Evolutionary conservation across 2,797 vertebrate species (phyloP).

Genomic region (Picus viridis): DNA sequence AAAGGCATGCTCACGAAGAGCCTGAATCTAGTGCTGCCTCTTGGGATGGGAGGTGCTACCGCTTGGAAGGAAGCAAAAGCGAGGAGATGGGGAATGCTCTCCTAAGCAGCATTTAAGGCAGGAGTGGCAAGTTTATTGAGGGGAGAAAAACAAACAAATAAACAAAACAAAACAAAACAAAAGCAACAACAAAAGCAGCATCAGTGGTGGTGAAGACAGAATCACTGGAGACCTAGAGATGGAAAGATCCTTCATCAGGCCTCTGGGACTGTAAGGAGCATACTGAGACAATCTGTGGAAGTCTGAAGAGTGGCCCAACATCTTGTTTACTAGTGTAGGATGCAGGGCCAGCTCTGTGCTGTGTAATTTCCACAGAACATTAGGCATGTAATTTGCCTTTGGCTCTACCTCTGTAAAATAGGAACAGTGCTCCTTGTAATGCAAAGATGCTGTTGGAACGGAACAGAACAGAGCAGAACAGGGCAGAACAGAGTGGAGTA

Average conservation of each 20-base stretch:
- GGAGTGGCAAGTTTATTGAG: neutral
- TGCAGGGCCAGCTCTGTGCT: neutral
- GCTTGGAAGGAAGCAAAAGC: neutral
- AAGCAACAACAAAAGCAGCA: neutral
- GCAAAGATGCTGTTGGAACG: neutral
- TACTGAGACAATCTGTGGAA: neutral
- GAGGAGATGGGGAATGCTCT: neutral
- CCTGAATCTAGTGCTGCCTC: neutral
- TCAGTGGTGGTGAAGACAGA: neutral
- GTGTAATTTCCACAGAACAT: neutral
- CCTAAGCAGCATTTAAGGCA: neutral
- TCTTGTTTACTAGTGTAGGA: neutral
- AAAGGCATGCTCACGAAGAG: neutral
- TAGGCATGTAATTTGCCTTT: neutral
- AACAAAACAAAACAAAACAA: neutral
- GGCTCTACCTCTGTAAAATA: neutral
- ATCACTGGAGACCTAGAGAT: neutral
- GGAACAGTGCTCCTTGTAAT: neutral
- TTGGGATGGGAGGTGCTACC: neutral
- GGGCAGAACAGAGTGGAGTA: no score
- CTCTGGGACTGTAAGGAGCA: neutral
- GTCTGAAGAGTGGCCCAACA: neutral
- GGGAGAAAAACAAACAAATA: no score
- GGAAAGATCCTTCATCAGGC: neutral
- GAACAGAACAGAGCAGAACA: no score